Evolutionary conservation across 2,888 invertebrate genomes (phyloP).

Genomic region (Cremastobaeus sp.): DNA sequence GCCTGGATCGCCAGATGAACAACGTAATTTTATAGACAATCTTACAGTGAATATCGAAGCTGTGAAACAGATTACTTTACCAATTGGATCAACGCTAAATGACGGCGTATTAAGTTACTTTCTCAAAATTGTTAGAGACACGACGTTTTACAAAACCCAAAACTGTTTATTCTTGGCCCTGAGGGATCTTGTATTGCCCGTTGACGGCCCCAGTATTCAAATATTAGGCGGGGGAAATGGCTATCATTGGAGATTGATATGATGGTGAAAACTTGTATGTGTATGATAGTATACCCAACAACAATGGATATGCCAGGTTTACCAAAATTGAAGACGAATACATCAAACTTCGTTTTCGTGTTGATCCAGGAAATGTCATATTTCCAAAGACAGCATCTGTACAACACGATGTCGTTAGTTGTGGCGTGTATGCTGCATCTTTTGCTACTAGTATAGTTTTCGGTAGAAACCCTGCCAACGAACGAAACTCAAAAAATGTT

Average conservation of each 20-base stretch:
- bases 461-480: background rate
- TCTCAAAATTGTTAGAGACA: background rate
- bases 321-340: background rate
- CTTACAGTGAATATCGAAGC: background rate
- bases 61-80: background rate
- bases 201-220: slow-evolving; percentile 1
- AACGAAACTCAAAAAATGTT: background rate
- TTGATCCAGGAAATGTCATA: background rate
- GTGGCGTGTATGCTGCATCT: slow-evolving; percentile 8
- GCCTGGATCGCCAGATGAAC: background rate
- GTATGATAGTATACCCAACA: no score
- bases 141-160: background rate
- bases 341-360: background rate
- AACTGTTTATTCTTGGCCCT: background rate
- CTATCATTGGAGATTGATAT: slow-evolving; percentile 8
- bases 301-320: slow-evolving; percentile 5
- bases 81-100: background rate
- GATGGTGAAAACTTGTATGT: background rate
- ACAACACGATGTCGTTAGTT: background rate
- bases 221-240: background rate
- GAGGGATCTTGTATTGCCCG: background rate
- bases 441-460: slow-evolving; percentile 10
- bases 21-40: background rate
- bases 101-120: background rate
- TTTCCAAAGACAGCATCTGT: background rate